Evolutionary conservation across 2,797 vertebrate genomes (phyloP).

Genomic region (Petrocephalus sullivani): DNA sequence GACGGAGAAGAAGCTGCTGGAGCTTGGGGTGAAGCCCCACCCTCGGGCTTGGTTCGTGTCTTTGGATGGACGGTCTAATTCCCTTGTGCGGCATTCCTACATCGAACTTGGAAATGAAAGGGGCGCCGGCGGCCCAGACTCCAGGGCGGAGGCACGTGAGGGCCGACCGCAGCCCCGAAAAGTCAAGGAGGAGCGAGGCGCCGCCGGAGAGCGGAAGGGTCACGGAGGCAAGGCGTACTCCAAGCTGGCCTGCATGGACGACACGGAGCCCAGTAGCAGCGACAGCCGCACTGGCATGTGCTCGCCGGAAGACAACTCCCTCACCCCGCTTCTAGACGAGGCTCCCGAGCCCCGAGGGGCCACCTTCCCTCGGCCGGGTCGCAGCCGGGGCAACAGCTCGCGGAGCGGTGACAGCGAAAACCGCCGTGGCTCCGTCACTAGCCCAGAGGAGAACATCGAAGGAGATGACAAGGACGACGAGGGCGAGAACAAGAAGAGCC

Average conservation of each 20-base stretch:
- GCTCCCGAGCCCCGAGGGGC: conserved; percentile 52
- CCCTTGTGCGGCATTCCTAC: conserved; percentile 77
- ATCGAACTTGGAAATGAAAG: conserved; percentile 70
- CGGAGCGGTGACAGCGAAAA: conserved; percentile 65
- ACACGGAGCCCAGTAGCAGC: conserved; percentile 59
- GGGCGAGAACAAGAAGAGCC: conserved; percentile 73
- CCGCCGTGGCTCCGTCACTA: conserved; percentile 66
- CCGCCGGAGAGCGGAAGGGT: conserved; percentile 37
- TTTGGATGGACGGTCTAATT: conserved; percentile 72
- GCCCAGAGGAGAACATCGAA: conserved; percentile 66
- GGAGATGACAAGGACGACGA: conserved; percentile 64
- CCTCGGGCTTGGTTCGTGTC: conserved; percentile 78
- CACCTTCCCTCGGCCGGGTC: conserved; percentile 61
- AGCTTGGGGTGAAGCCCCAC: conserved; percentile 72
- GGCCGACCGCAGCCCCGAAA: conserved; percentile 38
- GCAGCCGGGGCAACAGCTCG: conserved; percentile 62
- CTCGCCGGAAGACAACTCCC: conserved; percentile 70
- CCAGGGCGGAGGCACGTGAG: conserved; percentile 58
- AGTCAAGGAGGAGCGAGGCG: conserved; percentile 30
- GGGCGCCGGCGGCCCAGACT: conserved; percentile 51
- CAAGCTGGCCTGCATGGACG: conserved; percentile 60
- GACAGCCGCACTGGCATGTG: conserved; percentile 60
- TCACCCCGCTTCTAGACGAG: conserved; percentile 65
- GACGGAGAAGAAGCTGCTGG: conserved; percentile 72
- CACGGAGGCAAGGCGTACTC: conserved; percentile 45